A percentile compares a stretch with the other conserved stretches of the same genome.
Evolutionary conservation across 1,140 invertebrate genomes (phyloP).

Genomic region (Lepidotrigona ventralis): DNA sequence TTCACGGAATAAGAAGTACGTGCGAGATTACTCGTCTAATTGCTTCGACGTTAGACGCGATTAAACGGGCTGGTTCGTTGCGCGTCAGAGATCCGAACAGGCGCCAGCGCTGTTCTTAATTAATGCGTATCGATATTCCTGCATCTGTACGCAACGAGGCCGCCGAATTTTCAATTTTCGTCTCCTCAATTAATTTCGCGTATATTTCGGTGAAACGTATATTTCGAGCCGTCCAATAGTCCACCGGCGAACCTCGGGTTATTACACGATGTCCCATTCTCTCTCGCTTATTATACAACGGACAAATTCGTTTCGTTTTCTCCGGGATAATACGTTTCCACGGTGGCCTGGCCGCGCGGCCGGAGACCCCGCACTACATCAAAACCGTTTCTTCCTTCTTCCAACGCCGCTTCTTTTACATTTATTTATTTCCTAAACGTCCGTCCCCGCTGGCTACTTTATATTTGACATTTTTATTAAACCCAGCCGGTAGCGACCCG

Average conservation of each 20-base stretch:
- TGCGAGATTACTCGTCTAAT: conserved; percentile 38
- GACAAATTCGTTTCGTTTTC: conserved; percentile 34
- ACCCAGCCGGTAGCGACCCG: conserved; percentile 63
- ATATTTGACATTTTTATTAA: conserved; percentile 82
- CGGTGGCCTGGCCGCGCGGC: background rate
- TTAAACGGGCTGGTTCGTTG: conserved; percentile 17
- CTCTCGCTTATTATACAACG: conserved; percentile 52
- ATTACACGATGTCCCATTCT: conserved; percentile 70
- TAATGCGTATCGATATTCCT: background rate
- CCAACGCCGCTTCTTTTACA: conserved; percentile 67
- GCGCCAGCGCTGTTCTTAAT: background rate
- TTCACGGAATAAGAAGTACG: conserved; percentile 18
- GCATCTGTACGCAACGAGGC: background rate
- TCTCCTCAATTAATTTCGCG: background rate
- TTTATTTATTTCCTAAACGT: conserved; percentile 79
- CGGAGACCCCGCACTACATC: background rate
- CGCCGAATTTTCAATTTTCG: background rate
- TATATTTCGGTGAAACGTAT: no score
- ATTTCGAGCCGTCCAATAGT: no score
- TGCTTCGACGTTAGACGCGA: conserved; percentile 28
- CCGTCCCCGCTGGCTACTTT: conserved; percentile 78
- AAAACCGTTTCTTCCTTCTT: background rate
- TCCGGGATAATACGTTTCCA: conserved; percentile 19
- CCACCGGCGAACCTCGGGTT: conserved; percentile 60
- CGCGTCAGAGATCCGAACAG: background rate